Evolutionary conservation across 2,113 vertebrate genomes (phyloP).

Genomic region (Spizaetus ornatus): DNA sequence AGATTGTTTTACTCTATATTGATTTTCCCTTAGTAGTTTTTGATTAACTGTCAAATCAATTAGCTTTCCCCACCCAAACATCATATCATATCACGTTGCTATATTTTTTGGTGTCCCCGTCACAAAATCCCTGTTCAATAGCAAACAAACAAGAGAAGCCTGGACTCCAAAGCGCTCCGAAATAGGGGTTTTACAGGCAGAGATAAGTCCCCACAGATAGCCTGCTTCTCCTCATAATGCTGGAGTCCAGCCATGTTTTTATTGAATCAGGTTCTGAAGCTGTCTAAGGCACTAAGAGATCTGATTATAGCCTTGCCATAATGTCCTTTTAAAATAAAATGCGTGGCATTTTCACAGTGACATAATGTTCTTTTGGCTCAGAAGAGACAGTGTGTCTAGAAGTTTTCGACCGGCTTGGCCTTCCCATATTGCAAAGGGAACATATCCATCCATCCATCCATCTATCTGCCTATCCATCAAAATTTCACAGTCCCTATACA

Average conservation of each 20-base stretch:
- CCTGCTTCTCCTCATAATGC: constrained; percentile 26
- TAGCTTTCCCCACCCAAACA: constrained; percentile 55
- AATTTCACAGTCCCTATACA: neutral
- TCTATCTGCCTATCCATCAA: neutral
- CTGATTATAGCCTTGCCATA: constrained; percentile 41
- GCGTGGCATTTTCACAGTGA: constrained; percentile 30
- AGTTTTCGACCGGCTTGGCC: neutral
- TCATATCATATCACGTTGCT: neutral
- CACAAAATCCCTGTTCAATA: neutral
- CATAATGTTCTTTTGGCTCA: neutral
- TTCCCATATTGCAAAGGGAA: neutral
- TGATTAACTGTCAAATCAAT: constrained; percentile 67
- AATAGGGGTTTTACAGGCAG: neutral
- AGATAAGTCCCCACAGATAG: neutral
- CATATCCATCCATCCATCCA: neutral
- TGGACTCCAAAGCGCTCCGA: neutral
- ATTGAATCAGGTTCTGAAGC: constrained; percentile 52
- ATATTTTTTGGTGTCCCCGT: neutral
- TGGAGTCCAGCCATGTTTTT: constrained; percentile 43
- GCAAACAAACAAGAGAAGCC: neutral
- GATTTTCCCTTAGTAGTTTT: constrained; percentile 63
- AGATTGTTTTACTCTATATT: constrained; percentile 60
- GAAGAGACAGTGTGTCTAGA: neutral
- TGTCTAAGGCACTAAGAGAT: constrained; percentile 49
- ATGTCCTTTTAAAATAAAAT: constrained; percentile 53